These are phyloP conservation scores for Gephyroberyx darwinii DNA, from an alignment of 2,797 vertebrate species.

Conservation along the genomic window DNA sequence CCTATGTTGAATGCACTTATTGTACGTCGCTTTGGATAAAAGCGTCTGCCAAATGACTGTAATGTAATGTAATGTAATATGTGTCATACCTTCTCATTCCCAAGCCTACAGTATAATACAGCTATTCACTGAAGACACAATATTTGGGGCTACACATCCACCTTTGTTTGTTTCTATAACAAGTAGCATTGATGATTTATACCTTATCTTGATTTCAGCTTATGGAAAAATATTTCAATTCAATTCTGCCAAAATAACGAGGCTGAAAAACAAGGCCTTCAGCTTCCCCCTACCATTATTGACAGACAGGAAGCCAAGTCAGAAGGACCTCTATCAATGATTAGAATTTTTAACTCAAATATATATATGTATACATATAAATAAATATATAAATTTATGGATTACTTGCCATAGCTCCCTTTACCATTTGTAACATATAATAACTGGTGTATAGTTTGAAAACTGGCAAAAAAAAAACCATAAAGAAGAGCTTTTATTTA, in stretches of 20 bases:
- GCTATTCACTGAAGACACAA: neutral
- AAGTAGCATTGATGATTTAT: constrained; percentile 29
- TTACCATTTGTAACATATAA: no score
- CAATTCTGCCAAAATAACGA: constrained; percentile 30
- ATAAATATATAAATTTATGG: no score
- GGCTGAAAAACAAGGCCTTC: constrained; percentile 19
- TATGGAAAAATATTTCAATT: neutral
- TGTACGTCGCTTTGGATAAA: no score
- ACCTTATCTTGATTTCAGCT: constrained; percentile 12
- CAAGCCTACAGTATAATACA: neutral
- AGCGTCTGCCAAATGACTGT: no score
- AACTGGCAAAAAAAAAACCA: neutral
- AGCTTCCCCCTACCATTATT: no score
- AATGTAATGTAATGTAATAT: no score
- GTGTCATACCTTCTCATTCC: constrained; percentile 22
- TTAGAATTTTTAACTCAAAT: no score
- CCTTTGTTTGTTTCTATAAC: constrained; percentile 10
- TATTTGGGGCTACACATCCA: neutral
- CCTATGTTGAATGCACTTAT: no score
- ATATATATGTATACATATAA: no score
- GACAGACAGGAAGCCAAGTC: no score
- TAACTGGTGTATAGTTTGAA: neutral
- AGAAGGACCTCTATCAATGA: no score
- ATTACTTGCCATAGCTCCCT: no score
- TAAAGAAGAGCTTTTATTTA: neutral